These are phyloP conservation scores for Halocynthia roretzi DNA, from an alignment of 23 tunicate genomes.

Conservation along the genomic window DNA sequence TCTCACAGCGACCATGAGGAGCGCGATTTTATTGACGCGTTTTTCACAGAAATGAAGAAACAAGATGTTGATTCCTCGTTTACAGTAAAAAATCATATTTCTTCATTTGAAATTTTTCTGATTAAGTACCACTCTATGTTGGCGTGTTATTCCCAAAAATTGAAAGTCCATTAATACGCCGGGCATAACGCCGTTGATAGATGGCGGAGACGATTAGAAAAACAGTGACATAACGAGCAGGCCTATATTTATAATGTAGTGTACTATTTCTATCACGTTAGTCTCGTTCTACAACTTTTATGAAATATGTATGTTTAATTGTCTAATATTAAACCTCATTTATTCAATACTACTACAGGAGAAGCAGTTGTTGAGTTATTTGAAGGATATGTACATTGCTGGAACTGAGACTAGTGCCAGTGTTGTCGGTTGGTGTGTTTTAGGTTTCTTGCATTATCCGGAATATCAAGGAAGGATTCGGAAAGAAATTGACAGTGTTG, in stretches of 20 bases:
- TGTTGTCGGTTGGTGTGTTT: background rate
- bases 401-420: conserved; percentile 5
- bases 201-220: too few relatives aligned
- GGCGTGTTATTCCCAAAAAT: background rate
- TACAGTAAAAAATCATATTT: background rate
- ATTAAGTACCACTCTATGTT: too few relatives aligned
- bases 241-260: too few relatives aligned
- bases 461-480: background rate
- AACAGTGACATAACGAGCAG: too few relatives aligned
- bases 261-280: too few relatives aligned
- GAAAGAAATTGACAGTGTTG: conserved; percentile 3
- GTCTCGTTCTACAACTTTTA: too few relatives aligned
- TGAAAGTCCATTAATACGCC: background rate
- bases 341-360: background rate
- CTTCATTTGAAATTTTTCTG: too few relatives aligned
- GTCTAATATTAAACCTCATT: too few relatives aligned
- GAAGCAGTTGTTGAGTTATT: background rate
- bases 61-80: background rate
- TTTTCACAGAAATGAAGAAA: background rate
- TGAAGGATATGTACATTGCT: background rate
- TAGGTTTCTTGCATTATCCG: background rate
- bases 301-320: too few relatives aligned
- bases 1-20: too few relatives aligned
- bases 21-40: conserved; percentile 16
- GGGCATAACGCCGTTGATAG: too few relatives aligned